Base-by-base conservation (phyloP, 2,797 vertebrate species). In the Thaleichthys pacificus region DNA sequence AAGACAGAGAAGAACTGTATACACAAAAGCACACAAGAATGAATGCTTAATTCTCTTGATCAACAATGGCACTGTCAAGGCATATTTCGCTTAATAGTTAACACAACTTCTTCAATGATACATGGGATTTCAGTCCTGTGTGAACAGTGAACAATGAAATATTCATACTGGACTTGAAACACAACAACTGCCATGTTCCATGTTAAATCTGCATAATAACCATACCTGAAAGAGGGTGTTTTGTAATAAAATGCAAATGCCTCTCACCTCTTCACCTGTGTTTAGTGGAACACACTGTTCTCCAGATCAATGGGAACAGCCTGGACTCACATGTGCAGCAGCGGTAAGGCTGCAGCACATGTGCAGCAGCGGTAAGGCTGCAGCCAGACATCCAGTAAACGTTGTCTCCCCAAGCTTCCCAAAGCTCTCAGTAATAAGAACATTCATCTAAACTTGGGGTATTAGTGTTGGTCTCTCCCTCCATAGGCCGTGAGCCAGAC, bases 161-260 rank as follows among this genome's bases (percentile, higher is more conserved):
- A 61, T 69, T 70, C 30, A 77, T 77, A 71, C 47, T 19, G 15
- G 21, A 17, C 51, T 19, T 51, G 2, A 77, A 81, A 62, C 17
- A 76, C 81, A 84, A 65, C 68, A 75, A 38, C 64, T 35, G 73
- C 84, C 73, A 66, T 22, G 80, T 73, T 72, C 66, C 51, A 72
- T 63, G 75, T 38, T 56, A 62, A 69, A 71, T 79, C 76, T 60
- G 32, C 26, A 57, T 61, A 80, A 68, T 68, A 67, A 71, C 1
- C 66, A 68, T 22, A 68, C 78, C 78, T 62, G 62, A 71, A 81
- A 22, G 74, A 67, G 66, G 66, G 65, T 64, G 74, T 56, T 77
- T 81, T 82, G 86, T 80, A 87, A 81, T 69, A 73, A 81, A 82
- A 91, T 89, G 88, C 87, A 81, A 89, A 91, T 88, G 60, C 56